These are phyloP conservation scores for Gonocerus acuteangulatus DNA, from an alignment of 2,888 invertebrate genomes.

Conservation along the genomic window DNA sequence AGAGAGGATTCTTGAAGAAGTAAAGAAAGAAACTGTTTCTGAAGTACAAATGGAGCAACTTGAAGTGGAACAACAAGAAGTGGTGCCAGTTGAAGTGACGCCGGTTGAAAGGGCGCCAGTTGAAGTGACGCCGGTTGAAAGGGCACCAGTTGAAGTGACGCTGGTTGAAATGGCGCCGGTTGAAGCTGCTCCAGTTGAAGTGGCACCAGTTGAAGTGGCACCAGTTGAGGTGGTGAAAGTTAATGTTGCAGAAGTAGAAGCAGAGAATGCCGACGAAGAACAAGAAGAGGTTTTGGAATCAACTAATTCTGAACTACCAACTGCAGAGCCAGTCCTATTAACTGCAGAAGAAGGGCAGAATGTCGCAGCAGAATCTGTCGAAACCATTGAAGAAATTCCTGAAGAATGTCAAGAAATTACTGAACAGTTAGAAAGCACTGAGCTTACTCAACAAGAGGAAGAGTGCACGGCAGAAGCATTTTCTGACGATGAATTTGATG, in stretches of 20 bases:
- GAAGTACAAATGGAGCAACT: too few species aligned
- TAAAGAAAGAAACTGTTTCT: background rate
- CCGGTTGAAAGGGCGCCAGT: background rate
- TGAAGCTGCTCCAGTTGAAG: too few species aligned
- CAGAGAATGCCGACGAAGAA: too few species aligned
- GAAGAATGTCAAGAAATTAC: background rate
- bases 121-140: background rate
- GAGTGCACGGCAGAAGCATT: background rate
- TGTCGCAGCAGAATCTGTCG: background rate
- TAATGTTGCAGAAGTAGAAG: too few species aligned
- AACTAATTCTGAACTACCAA: too few species aligned
- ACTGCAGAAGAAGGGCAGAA: too few species aligned
- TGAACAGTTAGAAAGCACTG: background rate
- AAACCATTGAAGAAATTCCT: background rate
- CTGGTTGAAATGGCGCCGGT: background rate
- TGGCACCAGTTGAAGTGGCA: too few species aligned
- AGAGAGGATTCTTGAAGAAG: slow-evolving; percentile 5
- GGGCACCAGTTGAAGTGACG: background rate
- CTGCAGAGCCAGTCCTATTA: too few species aligned
- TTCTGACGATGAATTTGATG: slow-evolving; percentile 1
- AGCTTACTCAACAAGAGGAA: too few species aligned
- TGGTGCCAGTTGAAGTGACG: background rate
- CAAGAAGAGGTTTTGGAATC: too few species aligned
- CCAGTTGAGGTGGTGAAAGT: too few species aligned
- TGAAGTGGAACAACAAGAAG: background rate